These are phyloP conservation scores for Myioborus melanocephalus DNA, from an alignment of 2,797 vertebrate genomes.

Conservation along the genomic window DNA sequence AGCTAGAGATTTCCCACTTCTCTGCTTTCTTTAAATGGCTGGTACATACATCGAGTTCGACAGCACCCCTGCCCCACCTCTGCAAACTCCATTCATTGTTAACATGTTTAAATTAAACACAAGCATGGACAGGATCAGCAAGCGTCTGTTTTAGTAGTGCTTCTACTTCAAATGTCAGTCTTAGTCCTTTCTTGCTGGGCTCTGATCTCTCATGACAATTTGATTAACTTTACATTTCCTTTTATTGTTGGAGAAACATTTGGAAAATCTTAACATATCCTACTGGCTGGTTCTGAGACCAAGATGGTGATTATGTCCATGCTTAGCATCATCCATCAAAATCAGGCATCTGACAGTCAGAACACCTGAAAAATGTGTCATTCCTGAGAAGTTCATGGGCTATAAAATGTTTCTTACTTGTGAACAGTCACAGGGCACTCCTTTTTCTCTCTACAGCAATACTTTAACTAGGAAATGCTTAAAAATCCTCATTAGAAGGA, in stretches of 20 bases:
- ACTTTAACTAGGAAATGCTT: background rate
- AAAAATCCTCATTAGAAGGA: background rate
- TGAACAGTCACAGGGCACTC: background rate
- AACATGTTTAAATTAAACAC: constrained; percentile 61
- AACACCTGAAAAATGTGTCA: constrained; percentile 23
- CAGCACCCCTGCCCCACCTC: constrained; percentile 38
- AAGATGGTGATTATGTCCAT: constrained; percentile 46
- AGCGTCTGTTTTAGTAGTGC: constrained; percentile 64
- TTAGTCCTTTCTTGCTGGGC: constrained; percentile 46
- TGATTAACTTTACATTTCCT: constrained; percentile 73
- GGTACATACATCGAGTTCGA: constrained; percentile 3
- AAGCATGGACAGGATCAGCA: constrained; percentile 54
- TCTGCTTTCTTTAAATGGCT: constrained; percentile 57
- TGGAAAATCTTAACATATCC: constrained; percentile 66
- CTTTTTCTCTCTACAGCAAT: background rate
- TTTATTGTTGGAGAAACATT: constrained; percentile 69
- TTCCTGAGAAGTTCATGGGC: background rate
- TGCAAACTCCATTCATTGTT: background rate
- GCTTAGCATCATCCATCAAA: constrained; percentile 59
- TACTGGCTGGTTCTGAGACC: constrained; percentile 37
- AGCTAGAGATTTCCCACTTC: constrained; percentile 20
- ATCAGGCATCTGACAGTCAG: constrained; percentile 54
- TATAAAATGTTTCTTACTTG: background rate
- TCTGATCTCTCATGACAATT: constrained; percentile 72
- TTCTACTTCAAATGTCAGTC: constrained; percentile 63